A percentile compares a stretch with the other conserved stretches of the same genome.
phyloP scores from a whole-genome alignment of 1,140 invertebrate species.

The Armadillidium nasatum region DNA sequence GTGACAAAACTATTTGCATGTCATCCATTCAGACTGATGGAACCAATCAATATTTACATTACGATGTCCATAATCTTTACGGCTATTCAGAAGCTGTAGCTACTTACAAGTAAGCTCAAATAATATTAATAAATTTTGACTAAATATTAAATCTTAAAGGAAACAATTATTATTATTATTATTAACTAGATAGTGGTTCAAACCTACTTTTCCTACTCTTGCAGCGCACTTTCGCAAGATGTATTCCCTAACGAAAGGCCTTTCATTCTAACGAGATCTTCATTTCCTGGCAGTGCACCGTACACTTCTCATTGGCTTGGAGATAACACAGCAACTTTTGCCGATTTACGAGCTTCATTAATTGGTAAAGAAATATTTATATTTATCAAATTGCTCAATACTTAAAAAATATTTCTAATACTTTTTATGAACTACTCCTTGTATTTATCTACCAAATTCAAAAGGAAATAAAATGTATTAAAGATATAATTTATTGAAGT shows the following conservation, averaged over 20 bases:
- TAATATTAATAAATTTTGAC: too few relatives aligned
- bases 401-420: not conserved
- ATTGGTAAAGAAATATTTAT: slow-evolving; percentile 49
- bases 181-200: too few relatives aligned
- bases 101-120: too few relatives aligned
- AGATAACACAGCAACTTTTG: slow-evolving; percentile 55
- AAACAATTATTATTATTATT: too few relatives aligned
- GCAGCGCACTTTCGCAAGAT: not conserved
- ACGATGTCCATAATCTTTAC: too few relatives aligned
- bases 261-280: slow-evolving; percentile 50
- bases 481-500: not conserved
- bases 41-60: too few relatives aligned
- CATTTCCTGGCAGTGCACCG: slow-evolving; percentile 55
- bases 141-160: too few relatives aligned
- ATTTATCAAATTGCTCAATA: not conserved
- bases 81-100: too few relatives aligned
- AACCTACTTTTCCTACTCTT: too few relatives aligned
- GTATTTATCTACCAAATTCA: not conserved
- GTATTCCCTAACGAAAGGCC: slow-evolving; percentile 38
- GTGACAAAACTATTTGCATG: slow-evolving; percentile 37
- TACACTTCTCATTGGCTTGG: slow-evolving; percentile 59
- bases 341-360: slow-evolving; percentile 52
- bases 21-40: slow-evolving; percentile 19
- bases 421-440: not conserved
- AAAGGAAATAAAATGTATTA: not conserved